phyloP scores from a whole-genome alignment of 2,797 vertebrate species.

The Galago senegalensis region DNA sequence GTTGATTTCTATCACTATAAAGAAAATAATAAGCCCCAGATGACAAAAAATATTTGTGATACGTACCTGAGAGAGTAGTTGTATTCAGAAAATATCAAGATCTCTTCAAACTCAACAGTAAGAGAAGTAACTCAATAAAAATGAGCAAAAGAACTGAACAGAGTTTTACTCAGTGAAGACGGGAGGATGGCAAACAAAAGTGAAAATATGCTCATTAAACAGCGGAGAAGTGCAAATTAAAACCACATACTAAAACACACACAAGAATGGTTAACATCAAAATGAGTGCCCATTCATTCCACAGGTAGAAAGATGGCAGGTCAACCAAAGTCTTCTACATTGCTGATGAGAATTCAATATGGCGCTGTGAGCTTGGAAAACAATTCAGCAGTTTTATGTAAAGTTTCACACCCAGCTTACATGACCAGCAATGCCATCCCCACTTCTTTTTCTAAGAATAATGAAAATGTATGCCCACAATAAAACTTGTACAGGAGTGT shows the following conservation, averaged over 20 bases:
- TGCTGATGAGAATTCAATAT: slow-evolving; percentile 3
- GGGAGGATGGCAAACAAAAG: background rate
- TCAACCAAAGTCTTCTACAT: background rate
- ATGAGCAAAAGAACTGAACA: background rate
- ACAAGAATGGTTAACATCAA: background rate
- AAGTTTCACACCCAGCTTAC: background rate
- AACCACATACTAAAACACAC: background rate
- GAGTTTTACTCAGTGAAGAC: slow-evolving; percentile 12
- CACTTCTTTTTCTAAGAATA: background rate
- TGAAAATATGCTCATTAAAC: background rate
- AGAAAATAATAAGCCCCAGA: slow-evolving; percentile 47
- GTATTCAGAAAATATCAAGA: slow-evolving; percentile 8
- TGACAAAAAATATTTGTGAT: slow-evolving; percentile 39
- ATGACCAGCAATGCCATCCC: background rate
- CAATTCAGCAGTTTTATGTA: background rate
- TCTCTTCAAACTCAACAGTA: background rate
- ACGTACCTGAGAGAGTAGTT: slow-evolving; percentile 2
- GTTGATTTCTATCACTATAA: background rate
- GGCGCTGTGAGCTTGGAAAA: background rate
- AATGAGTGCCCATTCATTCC: background rate
- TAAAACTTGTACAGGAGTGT: background rate
- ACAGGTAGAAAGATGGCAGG: background rate
- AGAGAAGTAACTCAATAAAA: slow-evolving; percentile 57
- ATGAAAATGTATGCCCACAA: background rate
- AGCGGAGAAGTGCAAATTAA: background rate